Evolutionary conservation across 1,140 invertebrate genomes (phyloP).

Genomic region (Dendrolimus kikuchii): DNA sequence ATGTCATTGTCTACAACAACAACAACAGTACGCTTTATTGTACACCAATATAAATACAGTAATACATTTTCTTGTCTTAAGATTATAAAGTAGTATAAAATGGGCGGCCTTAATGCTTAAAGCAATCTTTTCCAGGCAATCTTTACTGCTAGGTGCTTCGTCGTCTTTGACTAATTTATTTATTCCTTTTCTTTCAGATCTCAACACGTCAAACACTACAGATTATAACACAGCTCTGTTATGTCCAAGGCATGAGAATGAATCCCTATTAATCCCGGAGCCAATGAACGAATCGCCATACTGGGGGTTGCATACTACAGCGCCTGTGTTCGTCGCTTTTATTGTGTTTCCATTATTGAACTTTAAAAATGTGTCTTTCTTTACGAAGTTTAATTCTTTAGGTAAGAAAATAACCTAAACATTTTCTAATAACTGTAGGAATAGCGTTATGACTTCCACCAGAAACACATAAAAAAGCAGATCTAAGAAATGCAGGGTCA

Average conservation of each 20-base stretch:
- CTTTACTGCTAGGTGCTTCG: too few relatives aligned
- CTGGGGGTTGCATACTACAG: slow-evolving; percentile 84
- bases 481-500: too few relatives aligned
- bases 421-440: background rate
- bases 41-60: too few relatives aligned
- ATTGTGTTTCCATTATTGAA: slow-evolving; percentile 87
- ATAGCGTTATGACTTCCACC: background rate
- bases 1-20: too few relatives aligned
- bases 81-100: too few relatives aligned
- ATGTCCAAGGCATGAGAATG: slow-evolving; percentile 52
- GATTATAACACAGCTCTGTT: slow-evolving; percentile 47
- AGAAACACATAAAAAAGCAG: too few relatives aligned
- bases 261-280: slow-evolving; percentile 26
- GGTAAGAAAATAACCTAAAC: slow-evolving; percentile 71
- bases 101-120: too few relatives aligned
- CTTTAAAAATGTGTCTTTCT: slow-evolving; percentile 91
- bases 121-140: too few relatives aligned
- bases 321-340: slow-evolving; percentile 85
- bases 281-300: slow-evolving; percentile 37
- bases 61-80: too few relatives aligned
- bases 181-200: slow-evolving; percentile 24
- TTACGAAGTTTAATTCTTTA: slow-evolving; percentile 94
- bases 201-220: slow-evolving; percentile 26
- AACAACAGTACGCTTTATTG: too few relatives aligned
- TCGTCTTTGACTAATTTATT: slow-evolving; percentile 1